Evolutionary conservation across 2,797 vertebrate genomes (phyloP).

Genomic region (Danionella dracula): DNA sequence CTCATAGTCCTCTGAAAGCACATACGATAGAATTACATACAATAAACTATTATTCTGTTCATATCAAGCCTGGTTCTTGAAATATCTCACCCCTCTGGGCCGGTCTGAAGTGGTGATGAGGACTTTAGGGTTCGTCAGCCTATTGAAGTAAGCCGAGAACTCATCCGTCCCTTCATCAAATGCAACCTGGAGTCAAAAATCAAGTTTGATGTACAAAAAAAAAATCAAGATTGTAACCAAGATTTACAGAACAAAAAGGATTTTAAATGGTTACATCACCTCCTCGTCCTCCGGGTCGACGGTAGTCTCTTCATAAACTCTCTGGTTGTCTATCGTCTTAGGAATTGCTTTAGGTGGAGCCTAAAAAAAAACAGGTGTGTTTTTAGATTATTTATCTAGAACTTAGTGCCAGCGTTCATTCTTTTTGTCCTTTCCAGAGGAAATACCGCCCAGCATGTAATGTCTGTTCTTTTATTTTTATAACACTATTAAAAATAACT

Average conservation of each 20-base stretch:
- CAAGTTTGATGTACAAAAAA: not conserved
- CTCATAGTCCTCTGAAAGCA: constrained; percentile 81
- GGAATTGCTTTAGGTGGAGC: constrained; percentile 92
- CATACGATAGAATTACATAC: not conserved
- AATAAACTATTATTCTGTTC: not conserved
- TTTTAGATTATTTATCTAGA: too few species aligned
- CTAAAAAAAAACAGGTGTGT: constrained; percentile 58
- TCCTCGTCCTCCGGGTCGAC: constrained; percentile 94
- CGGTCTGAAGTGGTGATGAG: constrained; percentile 97
- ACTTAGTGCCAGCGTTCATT: too few species aligned
- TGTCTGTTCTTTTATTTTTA: too few species aligned
- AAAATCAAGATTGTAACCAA: not conserved
- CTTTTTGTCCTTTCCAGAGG: too few species aligned
- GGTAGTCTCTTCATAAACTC: constrained; percentile 88
- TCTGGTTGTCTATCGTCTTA: constrained; percentile 97
- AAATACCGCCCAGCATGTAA: too few species aligned
- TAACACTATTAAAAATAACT: too few species aligned
- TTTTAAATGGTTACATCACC: too few species aligned
- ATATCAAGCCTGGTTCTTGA: too few species aligned
- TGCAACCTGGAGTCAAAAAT: constrained; percentile 71
- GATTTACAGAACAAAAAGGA: not conserved
- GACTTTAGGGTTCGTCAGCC: constrained; percentile 89
- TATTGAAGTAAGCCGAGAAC: constrained; percentile 95
- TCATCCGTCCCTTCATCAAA: constrained; percentile 96
- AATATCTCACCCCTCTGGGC: constrained; percentile 91